phyloP scores from a whole-genome alignment of 2,113 vertebrate species.

The Brachyistius frenatus region DNA sequence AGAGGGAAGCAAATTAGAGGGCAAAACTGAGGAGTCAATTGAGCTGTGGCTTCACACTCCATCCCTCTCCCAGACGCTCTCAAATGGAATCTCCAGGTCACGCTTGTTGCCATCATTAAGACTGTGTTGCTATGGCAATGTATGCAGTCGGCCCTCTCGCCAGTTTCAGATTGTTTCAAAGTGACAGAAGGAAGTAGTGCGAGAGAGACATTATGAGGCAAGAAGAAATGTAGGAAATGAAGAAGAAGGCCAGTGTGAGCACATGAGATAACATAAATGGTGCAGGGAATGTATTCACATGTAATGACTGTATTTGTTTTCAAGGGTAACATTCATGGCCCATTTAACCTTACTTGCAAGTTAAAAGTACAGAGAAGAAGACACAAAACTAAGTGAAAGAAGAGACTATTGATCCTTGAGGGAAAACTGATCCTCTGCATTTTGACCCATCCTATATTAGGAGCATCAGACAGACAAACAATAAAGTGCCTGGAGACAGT shows the following conservation, averaged over 20 bases:
- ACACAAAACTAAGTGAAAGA: too few species aligned
- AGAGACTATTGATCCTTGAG: too few species aligned
- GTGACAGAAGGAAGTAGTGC: constrained; percentile 56
- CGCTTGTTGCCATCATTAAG: constrained; percentile 81
- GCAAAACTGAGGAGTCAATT: constrained; percentile 77
- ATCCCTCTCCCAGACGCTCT: constrained; percentile 69
- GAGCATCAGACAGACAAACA: too few species aligned
- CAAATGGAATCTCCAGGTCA: constrained; percentile 77
- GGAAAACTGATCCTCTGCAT: too few species aligned
- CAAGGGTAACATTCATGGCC: background rate
- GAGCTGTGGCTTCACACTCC: constrained; percentile 76
- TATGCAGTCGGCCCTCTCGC: constrained; percentile 64
- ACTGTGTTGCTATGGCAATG: constrained; percentile 79
- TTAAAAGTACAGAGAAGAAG: too few species aligned
- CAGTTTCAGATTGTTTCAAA: constrained; percentile 69
- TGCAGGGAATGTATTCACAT: background rate
- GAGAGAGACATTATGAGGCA: constrained; percentile 38
- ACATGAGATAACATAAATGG: constrained; percentile 11
- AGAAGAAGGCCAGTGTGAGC: constrained; percentile 7
- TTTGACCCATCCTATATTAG: too few species aligned
- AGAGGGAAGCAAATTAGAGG: constrained; percentile 75
- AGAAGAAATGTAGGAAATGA: constrained; percentile 18
- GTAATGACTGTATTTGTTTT: background rate
- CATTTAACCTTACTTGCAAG: background rate
- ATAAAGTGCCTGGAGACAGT: too few species aligned